Evolutionary conservation across 2,888 invertebrate species (phyloP), one percentile per base, ranked within the genome.

Genomic region (Amblyjoppa fuscipennis): DNA sequence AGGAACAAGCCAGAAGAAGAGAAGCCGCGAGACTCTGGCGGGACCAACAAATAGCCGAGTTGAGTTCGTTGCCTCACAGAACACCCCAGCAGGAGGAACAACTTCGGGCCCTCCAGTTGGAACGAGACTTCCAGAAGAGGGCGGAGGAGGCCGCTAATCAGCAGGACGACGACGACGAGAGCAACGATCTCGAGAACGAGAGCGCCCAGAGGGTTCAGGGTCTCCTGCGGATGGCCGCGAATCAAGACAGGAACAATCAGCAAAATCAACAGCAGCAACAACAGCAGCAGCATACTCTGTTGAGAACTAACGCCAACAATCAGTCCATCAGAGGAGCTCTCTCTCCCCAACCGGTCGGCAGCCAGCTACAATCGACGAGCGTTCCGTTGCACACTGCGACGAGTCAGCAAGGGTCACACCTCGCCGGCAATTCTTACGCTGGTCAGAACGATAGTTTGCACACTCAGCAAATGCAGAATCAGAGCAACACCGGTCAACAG

Each of bases 41-140:
- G 75, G 98, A 99, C 92, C 97, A 98, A 90, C 98, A 98, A 92
- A 98, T 99, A 86, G 95, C 96, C 0, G 97, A 98, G 89, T 95
- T 99, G 77, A 96, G 97, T 88, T 94, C 96, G 0, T 93, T 97
- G 83, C 95, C 96, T 25, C 95, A 96, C 74, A 96, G 98, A 80
- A 96, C 97, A 3, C 95, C 96, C 0, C 97, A 97, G 90, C 98
- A 98, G 93, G 98, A 97, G 89, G 98, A 98, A 92, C 98, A 98
- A 91, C 94, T 98, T 25, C 96, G 98, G 80, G 97, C 98, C n/a
- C 95, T 99, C 80, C 97, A 97, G 88, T 95, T 99, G n/a, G 99
- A 99, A 93, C 95, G 98, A 84, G 99, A 99, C 94, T 99, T 99
- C 94, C 98, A 99, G 93, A 96, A 98, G 73, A 95, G 99, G 70